Evolutionary conservation across 2,113 vertebrate genomes (phyloP), one percentile per base, ranked within the genome.

Genomic region (Seriola aureovittata): DNA sequence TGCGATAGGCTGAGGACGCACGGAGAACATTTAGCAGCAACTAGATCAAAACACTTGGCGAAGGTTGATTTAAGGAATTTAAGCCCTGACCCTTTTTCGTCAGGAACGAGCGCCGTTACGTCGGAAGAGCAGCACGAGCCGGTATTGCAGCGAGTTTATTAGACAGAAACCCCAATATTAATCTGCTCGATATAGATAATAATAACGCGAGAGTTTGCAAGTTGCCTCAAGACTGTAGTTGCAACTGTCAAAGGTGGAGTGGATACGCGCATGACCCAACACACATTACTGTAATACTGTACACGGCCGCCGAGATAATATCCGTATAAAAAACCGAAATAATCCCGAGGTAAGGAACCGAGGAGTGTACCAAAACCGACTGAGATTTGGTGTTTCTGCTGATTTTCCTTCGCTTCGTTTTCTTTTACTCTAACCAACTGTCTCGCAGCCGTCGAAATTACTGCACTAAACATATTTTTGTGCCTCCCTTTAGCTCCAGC

Each of bases 241-340:
- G 93, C 94, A 96, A 92, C 96, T 96, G 96, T 96, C 96, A 96
- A 96, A 96, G 95, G 94, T 92, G 93, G 96, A 95, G 94, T 93
- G 95, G 95, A 94, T 92, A 88, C 92, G 94, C 92, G 93, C 93
- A 90, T 92, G 95, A 95, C 90, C 94, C 93, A 85, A 91, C 93
- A 93, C 93, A 93, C 92, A 93, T 88, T 91, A 92, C 94, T 91
- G 94, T 93, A 90, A 88, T 93, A 95, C 93, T 93, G 95, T 95
- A 93, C 93, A 88, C 93, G 94, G 91, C 92, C 91, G 91, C 90
- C 85, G 88, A 92, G 93, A 95, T 94, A 89, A 92, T 93, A 92
- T 93, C 92, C 92, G 91, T 90, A 85, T 92, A 84, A 93, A 93
- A 91, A 91, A 75, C 48, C 82, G 89, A 92, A 94, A 93, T 93